phyloP scores from a whole-genome alignment of 2,888 invertebrate genomes.

The Cynaeus angustus region DNA sequence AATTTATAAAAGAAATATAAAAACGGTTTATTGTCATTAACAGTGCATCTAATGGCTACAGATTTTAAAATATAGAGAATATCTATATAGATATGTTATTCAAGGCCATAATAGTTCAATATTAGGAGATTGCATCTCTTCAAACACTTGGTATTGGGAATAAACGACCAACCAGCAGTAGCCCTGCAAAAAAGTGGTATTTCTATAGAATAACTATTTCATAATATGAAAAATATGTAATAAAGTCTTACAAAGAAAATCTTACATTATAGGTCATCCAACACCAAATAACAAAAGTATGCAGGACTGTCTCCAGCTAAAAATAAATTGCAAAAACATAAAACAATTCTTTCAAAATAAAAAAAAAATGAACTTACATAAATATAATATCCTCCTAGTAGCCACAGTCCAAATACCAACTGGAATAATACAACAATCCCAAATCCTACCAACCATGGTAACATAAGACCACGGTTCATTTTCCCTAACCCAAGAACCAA shows the following conservation, averaged over 20 bases:
- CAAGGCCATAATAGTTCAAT: constrained; percentile 85
- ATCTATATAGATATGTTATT: constrained; percentile 49
- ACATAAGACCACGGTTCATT: constrained; percentile 85
- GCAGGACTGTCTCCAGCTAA: constrained; percentile 86
- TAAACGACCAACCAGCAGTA: constrained; percentile 92
- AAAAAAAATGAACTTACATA: constrained; percentile 80
- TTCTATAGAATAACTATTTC: too few species aligned
- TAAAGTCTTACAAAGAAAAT: constrained; percentile 58
- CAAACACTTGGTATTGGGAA: constrained; percentile 88
- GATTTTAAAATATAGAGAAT: constrained; percentile 15
- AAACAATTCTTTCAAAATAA: not conserved
- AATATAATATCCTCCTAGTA: constrained; percentile 91
- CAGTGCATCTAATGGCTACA: constrained; percentile 18
- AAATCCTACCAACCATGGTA: constrained; percentile 86
- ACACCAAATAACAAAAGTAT: constrained; percentile 83
- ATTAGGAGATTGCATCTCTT: constrained; percentile 88
- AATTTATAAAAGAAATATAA: constrained; percentile 26
- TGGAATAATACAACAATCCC: constrained; percentile 83
- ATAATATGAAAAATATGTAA: too few species aligned
- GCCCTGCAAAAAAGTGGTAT: constrained; percentile 78
- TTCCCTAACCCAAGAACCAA: constrained; percentile 79
- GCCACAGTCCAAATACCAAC: constrained; percentile 87
- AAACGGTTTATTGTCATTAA: constrained; percentile 36
- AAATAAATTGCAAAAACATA: constrained; percentile 65
- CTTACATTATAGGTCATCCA: constrained; percentile 93